Percentiles rank a stretch among this genome's conserved stretches.
Conservation (phyloP, 2,888 invertebrate species). For the Serrognathus titanus region DNA sequence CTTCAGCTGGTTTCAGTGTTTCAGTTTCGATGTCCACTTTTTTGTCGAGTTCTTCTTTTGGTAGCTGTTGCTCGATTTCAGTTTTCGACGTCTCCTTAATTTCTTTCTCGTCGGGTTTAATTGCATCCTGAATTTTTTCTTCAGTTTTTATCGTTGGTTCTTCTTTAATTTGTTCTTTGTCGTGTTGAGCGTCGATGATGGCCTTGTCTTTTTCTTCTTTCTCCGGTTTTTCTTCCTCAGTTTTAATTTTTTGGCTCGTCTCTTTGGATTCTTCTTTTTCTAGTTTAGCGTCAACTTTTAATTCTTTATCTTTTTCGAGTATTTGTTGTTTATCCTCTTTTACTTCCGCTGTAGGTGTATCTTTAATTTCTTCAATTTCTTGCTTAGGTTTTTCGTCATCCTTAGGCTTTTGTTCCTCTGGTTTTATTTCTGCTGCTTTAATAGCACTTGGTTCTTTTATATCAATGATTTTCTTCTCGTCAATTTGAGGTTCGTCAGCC, state of each 20-base stretch:
- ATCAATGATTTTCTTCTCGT: neutral
- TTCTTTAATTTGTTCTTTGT: conserved; percentile 5
- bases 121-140: neutral
- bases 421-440: neutral
- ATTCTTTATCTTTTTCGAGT: conserved; percentile 48
- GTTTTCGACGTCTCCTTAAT: neutral
- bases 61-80: too few relatives aligned
- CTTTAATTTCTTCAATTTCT: conserved; percentile 11
- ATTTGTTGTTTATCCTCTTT: conserved; percentile 30
- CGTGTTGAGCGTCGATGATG: neutral
- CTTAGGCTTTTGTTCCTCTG: neutral
- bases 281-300: conserved; percentile 39
- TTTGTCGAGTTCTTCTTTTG: too few relatives aligned
- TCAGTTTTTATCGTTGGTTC: neutral
- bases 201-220: too few relatives aligned
- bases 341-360: conserved; percentile 32
- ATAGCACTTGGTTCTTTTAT: neutral
- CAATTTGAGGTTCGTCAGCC: neutral
- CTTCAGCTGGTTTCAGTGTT: neutral
- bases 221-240: conserved; percentile 5
- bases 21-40: neutral
- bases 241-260: conserved; percentile 40
- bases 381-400: neutral
- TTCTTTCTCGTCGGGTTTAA: neutral
- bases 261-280: conserved; percentile 23